Percentiles rank a stretch among this genome's conserved stretches.
Evolutionary conservation across 2,113 vertebrate genomes (phyloP).

Genomic region (Chamaea fasciata): DNA sequence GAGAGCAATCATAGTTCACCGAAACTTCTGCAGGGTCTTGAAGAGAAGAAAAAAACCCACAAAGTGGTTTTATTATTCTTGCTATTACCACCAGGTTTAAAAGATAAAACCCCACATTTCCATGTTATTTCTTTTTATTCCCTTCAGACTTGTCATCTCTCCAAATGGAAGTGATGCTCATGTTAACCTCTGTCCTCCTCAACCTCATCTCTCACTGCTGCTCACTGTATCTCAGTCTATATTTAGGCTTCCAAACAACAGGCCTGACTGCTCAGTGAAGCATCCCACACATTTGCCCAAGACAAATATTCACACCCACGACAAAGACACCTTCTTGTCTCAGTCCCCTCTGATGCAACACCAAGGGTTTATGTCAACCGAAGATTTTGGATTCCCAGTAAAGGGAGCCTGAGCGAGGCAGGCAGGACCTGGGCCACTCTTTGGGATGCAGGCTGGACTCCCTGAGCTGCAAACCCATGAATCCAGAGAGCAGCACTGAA

Average conservation of each 20-base stretch:
- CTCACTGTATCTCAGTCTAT: background rate
- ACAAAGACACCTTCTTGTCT: background rate
- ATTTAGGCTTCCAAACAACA: background rate
- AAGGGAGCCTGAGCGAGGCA: background rate
- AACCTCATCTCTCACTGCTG: background rate
- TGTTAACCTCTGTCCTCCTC: background rate
- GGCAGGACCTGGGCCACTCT: background rate
- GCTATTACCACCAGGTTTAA: background rate
- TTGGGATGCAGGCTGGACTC: background rate
- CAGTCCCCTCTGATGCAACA: background rate
- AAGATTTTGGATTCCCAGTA: background rate
- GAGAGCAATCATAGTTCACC: slow-evolving; percentile 70
- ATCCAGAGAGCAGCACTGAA: background rate
- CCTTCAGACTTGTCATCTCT: background rate
- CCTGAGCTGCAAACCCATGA: background rate
- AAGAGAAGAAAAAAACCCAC: slow-evolving; percentile 11
- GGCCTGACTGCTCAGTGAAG: background rate
- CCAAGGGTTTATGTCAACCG: rapidly evolving
- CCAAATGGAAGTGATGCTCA: background rate
- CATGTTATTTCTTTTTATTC: background rate
- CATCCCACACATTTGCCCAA: background rate
- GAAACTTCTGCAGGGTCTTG: slow-evolving; percentile 81
- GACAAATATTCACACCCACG: background rate
- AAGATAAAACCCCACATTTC: background rate
- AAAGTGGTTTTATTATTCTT: background rate